phyloP scores from a whole-genome alignment of 2,113 vertebrate genomes.

The Coptodon bakossiorum region DNA sequence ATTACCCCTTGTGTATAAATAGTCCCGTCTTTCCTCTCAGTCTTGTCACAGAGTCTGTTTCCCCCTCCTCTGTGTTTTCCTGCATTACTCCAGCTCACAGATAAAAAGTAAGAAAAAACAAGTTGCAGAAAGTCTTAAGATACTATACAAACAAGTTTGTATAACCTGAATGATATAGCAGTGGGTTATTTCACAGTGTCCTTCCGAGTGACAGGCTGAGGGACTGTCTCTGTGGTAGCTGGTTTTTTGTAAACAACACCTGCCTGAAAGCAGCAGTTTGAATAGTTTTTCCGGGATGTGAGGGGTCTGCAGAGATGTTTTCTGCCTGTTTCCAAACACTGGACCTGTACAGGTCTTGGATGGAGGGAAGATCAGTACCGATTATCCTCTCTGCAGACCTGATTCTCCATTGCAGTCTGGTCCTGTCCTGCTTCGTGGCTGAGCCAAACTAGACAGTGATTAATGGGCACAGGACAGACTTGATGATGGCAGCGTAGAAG shows the following conservation, averaged over 20 bases:
- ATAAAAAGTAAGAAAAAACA: neutral
- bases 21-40: neutral
- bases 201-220: neutral
- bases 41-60: neutral
- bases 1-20: neutral
- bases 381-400: neutral
- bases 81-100: neutral
- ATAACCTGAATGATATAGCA: neutral
- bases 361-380: neutral
- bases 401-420: neutral
- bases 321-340: neutral
- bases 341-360: neutral
- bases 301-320: neutral
- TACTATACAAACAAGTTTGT: neutral
- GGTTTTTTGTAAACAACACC: neutral
- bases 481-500: neutral
- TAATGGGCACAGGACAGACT: neutral
- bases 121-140: neutral
- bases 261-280: neutral
- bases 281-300: fast-evolving
- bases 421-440: neutral
- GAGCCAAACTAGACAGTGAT: neutral
- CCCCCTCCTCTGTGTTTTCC: neutral
- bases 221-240: neutral
- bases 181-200: neutral